Percentiles rank a stretch among this genome's conserved stretches.
Conservation (phyloP, 2,888 invertebrate species). For the Heliconius erato region DNA sequence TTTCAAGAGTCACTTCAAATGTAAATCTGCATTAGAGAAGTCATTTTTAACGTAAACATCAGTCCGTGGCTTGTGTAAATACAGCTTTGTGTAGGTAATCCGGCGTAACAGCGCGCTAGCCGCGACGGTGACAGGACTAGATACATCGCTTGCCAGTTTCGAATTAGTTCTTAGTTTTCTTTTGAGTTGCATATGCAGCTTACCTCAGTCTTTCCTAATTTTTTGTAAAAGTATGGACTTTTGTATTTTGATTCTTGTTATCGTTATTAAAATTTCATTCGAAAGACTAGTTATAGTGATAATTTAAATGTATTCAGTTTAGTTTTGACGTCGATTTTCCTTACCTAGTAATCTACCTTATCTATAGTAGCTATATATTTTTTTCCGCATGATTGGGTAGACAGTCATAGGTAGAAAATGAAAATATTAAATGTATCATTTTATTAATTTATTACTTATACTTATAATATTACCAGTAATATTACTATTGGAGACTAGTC, state of each 20-base stretch:
- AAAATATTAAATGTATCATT: too few relatives aligned
- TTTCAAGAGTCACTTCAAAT: slow-evolving; percentile 19
- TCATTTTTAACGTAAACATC: slow-evolving; percentile 23
- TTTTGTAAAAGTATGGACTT: neutral
- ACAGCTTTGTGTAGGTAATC: slow-evolving; percentile 43
- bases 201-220: neutral
- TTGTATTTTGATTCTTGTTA: too few relatives aligned
- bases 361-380: too few relatives aligned
- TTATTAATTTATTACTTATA: too few relatives aligned
- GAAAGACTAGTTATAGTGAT: too few relatives aligned
- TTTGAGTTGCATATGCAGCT: neutral
- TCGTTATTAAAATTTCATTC: too few relatives aligned
- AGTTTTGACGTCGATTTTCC: too few relatives aligned
- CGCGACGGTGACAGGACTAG: neutral
- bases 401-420: too few relatives aligned
- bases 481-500: neutral
- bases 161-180: neutral
- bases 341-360: too few relatives aligned
- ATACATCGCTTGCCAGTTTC: neutral
- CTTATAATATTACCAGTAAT: too few relatives aligned
- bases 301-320: too few relatives aligned
- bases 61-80: slow-evolving; percentile 34
- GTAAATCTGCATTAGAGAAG: slow-evolving; percentile 16
- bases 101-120: slow-evolving; percentile 34
- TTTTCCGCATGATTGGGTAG: too few relatives aligned